Conservation (phyloP, 2,888 invertebrate species). For the Pherbina coryleti region DNA sequence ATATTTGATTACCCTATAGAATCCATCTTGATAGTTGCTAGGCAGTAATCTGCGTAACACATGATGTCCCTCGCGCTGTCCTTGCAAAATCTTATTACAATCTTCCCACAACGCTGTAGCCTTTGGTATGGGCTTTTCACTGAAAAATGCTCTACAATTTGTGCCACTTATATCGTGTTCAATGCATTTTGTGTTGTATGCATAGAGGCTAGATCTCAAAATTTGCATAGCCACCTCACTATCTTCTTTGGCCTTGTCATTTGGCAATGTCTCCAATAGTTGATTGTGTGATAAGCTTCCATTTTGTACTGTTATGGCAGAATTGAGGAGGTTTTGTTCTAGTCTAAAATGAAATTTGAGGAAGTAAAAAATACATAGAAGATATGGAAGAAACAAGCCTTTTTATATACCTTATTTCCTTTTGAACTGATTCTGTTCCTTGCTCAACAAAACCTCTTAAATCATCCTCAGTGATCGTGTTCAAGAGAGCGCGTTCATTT, state of each 20-base stretch:
- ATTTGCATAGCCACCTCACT: constrained; percentile 62
- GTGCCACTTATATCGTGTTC: constrained; percentile 67
- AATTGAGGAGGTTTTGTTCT: constrained; percentile 58
- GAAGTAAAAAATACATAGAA: not conserved
- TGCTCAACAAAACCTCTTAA: constrained; percentile 50
- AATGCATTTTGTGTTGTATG: constrained; percentile 61
- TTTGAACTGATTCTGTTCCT: constrained; percentile 52
- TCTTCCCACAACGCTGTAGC: constrained; percentile 71
- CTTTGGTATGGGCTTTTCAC: constrained; percentile 71
- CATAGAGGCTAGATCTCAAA: constrained; percentile 61
- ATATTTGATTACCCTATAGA: constrained; percentile 57
- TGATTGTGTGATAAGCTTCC: constrained; percentile 65
- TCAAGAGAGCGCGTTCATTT: constrained; percentile 41
- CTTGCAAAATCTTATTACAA: constrained; percentile 69
- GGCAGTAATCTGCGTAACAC: constrained; percentile 62
- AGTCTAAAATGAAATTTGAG: constrained; percentile 51
- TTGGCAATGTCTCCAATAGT: constrained; percentile 63
- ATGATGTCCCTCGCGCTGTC: constrained; percentile 61
- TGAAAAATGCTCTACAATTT: constrained; percentile 76
- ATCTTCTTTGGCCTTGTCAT: constrained; percentile 55
- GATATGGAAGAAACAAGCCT: not conserved
- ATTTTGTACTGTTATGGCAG: constrained; percentile 61
- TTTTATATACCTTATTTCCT: constrained; percentile 54
- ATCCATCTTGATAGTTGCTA: constrained; percentile 62
- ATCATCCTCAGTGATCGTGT: constrained; percentile 47